phyloP scores from a whole-genome alignment of 2,797 vertebrate species.

The Apodemus agrarius region DNA sequence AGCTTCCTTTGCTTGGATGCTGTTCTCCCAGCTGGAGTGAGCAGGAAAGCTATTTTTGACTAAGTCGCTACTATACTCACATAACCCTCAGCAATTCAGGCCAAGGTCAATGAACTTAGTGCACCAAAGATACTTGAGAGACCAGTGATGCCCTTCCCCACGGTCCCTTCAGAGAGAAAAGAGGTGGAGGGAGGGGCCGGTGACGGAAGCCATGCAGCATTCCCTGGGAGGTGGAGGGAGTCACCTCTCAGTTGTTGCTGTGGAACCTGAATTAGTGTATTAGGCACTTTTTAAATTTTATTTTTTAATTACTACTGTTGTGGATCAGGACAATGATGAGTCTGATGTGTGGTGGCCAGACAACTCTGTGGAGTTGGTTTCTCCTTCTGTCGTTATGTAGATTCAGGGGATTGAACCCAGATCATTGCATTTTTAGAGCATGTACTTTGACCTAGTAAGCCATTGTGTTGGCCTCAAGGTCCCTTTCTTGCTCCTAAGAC shows the following conservation, averaged over 20 bases:
- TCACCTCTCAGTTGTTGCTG: neutral
- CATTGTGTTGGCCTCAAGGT: neutral
- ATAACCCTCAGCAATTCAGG: constrained; percentile 64
- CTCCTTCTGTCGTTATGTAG: neutral
- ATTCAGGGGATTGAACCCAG: neutral
- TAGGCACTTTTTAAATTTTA: neutral
- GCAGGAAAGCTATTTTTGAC: constrained; percentile 78
- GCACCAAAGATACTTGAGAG: constrained; percentile 52
- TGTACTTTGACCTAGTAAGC: neutral
- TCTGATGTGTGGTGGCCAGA: neutral
- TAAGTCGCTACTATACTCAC: constrained; percentile 77
- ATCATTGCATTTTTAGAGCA: too few relatives aligned
- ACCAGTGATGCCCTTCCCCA: neutral
- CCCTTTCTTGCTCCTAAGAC: neutral
- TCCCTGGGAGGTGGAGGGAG: neutral
- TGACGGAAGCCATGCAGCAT: neutral
- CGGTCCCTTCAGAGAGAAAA: constrained; percentile 1
- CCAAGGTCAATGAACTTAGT: constrained; percentile 46
- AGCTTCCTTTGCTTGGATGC: constrained; percentile 53
- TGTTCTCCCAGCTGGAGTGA: constrained; percentile 67
- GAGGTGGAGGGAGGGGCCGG: neutral
- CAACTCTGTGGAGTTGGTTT: neutral
- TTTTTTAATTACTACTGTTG: neutral
- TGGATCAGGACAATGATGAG: neutral
- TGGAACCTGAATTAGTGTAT: neutral